A percentile compares a stretch with the other conserved stretches of the same genome.
phyloP scores from a whole-genome alignment of 2,888 invertebrate genomes.

The Drosophila incognita region DNA sequence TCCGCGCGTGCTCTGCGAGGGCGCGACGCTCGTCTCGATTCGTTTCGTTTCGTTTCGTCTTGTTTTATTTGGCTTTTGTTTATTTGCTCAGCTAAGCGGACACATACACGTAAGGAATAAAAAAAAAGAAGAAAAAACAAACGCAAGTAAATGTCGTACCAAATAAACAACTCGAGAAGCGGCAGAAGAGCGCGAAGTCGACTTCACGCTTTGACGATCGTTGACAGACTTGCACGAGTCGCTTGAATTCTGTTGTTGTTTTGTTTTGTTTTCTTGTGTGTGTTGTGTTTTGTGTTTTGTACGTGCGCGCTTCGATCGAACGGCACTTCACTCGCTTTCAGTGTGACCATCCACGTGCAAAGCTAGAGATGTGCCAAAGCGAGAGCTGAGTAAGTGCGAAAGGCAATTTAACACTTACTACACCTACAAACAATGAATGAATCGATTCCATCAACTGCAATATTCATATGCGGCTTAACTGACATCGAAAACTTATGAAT shows the following conservation, averaged over 20 bases:
- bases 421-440: not conserved
- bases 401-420: not conserved
- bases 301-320: constrained; percentile 45
- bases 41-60: constrained; percentile 25
- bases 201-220: constrained; percentile 73
- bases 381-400: not conserved
- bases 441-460: not conserved
- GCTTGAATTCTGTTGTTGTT: constrained; percentile 5
- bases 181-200: constrained; percentile 26
- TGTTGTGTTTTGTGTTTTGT: constrained; percentile 11
- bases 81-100: not conserved
- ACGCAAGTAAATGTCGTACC: constrained; percentile 29
- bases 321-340: constrained; percentile 35
- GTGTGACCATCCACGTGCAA: constrained; percentile 41
- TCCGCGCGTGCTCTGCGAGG: constrained; percentile 3
- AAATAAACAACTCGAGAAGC: constrained; percentile 22
- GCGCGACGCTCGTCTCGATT: constrained; percentile 29
- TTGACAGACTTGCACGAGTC: constrained; percentile 64
- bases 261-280: not conserved
- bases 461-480: not conserved
- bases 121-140: constrained; percentile 2
- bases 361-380: constrained; percentile 30
- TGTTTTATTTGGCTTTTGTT: constrained; percentile 11
- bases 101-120: constrained; percentile 52
- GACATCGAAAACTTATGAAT: not conserved